These are phyloP conservation scores for Myotis yumanensis DNA, from an alignment of 2,113 vertebrate genomes.

Conservation along the genomic window DNA sequence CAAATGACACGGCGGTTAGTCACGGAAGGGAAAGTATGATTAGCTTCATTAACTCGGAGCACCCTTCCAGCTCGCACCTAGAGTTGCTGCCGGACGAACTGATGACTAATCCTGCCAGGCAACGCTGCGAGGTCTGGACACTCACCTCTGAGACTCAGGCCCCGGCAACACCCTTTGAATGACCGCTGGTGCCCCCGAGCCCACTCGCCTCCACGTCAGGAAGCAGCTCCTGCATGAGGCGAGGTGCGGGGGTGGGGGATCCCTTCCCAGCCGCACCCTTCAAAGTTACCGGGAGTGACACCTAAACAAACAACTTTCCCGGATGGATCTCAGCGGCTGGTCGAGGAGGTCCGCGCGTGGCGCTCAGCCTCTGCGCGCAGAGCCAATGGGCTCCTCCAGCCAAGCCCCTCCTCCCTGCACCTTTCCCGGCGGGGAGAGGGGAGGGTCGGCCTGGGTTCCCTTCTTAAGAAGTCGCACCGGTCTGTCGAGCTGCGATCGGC, in stretches of 20 bases:
- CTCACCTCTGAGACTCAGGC: neutral
- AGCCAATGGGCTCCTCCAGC: neutral
- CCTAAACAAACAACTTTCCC: conserved; percentile 51
- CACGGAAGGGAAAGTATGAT: conserved; percentile 25
- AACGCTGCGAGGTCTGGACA: neutral
- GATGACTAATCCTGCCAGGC: conserved; percentile 2
- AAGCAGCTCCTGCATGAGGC: neutral
- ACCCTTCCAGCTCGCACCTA: neutral
- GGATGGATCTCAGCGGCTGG: neutral
- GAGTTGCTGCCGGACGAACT: neutral
- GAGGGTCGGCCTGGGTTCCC: neutral
- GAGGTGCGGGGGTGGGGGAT: conserved; percentile 30
- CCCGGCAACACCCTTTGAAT: conserved; percentile 10
- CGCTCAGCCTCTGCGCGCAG: neutral
- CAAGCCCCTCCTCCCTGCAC: conserved; percentile 57
- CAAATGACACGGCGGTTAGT: conserved; percentile 16
- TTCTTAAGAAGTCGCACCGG: conserved; percentile 68
- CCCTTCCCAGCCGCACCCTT: conserved; percentile 47
- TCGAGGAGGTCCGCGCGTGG: neutral
- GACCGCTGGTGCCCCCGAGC: neutral
- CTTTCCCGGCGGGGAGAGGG: conserved; percentile 27
- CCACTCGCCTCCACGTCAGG: neutral
- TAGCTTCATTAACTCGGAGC: neutral
- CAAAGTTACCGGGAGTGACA: conserved; percentile 65
- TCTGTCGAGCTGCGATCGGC: conserved; percentile 70